These are phyloP conservation scores for Todiramphus chloris DNA, from an alignment of 2,113 vertebrate species.

Conservation along the genomic window DNA sequence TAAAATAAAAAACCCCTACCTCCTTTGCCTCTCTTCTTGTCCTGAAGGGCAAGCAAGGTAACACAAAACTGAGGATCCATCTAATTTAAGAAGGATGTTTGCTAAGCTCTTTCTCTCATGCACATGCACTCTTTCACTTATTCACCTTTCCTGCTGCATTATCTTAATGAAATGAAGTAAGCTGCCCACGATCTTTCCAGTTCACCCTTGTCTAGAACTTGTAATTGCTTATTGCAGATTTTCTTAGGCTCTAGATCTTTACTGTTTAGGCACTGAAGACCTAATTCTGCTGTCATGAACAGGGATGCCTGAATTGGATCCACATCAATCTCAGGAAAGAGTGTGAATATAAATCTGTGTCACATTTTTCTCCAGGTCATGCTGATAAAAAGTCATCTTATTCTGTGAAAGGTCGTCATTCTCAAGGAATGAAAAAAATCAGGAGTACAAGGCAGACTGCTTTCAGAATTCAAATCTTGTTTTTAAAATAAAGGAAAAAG, in stretches of 20 bases:
- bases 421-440: not conserved
- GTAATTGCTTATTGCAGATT: slow-evolving; percentile 7
- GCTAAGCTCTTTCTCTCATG: slow-evolving; percentile 68
- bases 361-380: not conserved
- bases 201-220: slow-evolving; percentile 32
- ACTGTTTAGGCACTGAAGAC: not conserved
- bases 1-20: not conserved
- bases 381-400: not conserved
- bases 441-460: not conserved
- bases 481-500: not conserved
- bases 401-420: not conserved
- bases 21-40: slow-evolving; percentile 24
- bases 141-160: slow-evolving; percentile 62
- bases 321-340: not conserved
- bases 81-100: slow-evolving; percentile 67
- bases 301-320: not conserved
- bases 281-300: not conserved
- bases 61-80: slow-evolving; percentile 39
- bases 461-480: not conserved
- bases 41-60: slow-evolving; percentile 67
- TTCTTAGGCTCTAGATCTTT: not conserved
- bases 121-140: slow-evolving; percentile 65
- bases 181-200: not conserved
- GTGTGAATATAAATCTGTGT: not conserved
- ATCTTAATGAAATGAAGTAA: slow-evolving; percentile 64